Base-by-base conservation (phyloP, 2,113 vertebrate species). In the Callorhinus ursinus region DNA sequence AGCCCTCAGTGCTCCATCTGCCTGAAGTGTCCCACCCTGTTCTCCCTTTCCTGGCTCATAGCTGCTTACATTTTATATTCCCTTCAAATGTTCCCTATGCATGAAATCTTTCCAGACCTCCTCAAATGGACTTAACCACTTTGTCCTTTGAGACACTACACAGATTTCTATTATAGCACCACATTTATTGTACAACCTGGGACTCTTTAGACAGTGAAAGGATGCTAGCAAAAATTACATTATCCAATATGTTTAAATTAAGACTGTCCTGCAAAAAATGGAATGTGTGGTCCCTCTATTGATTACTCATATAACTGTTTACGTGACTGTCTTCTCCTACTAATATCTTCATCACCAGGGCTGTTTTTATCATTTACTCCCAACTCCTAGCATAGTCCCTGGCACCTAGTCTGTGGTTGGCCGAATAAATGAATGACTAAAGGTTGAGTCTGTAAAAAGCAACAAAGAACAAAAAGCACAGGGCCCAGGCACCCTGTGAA, bases 21-120 rank as follows among this genome's bases (percentile, higher is more conserved):
- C 7, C 49, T 86, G 7, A 61, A 82, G n/a, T 51, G 31, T 16
- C 1, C 49, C 46, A 28, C 19, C 2, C 22, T 84, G 13, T 24
- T 4, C 28, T 63, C 74, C 36, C 5, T 59, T 95, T 89, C 19
- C 51, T 77, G 19, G 26, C 10, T 95, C 51, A 53, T 31, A 59
- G 24, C 18, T 95, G 82, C n/a, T 90, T 81, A 74, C 49, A 53
- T 94, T 81, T 95, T 55, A 88, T 51, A 49, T 84, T 90, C 21
- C 71, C n/a, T 88, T 97, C 69, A 72, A 85, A 49, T 49, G 5
- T 86, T 69, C 59, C 5, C 22, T 93, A 6, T 53, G 2, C 46
- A 15, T 76, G 13, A 93, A 93, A 51, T 81, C 6, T 67, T 88
- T 84, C 22, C n/a, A 51, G 18, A 93, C 13, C 4, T 88, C 57